Conservation (phyloP, 2,888 invertebrate species). For the Tridacna crocea region DNA sequence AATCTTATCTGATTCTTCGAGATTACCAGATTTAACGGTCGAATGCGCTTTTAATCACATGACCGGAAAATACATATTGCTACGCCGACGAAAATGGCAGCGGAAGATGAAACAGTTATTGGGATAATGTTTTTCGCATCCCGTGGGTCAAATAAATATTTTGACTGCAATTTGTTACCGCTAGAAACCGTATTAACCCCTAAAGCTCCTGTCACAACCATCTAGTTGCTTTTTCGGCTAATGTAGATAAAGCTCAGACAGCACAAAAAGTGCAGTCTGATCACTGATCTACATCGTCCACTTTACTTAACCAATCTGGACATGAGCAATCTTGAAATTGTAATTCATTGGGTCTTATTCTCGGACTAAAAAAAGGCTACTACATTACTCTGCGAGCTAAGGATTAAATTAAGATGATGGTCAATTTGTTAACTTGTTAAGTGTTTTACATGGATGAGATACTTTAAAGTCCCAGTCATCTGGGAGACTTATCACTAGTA, state of each 20-base stretch:
- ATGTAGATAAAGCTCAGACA: too few relatives aligned
- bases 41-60: constrained; percentile 12
- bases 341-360: too few relatives aligned
- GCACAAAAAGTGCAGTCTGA: too few relatives aligned
- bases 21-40: constrained; percentile 22
- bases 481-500: too few relatives aligned
- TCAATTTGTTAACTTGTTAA: constrained; percentile 18
- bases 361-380: too few relatives aligned
- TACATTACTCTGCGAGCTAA: too few relatives aligned
- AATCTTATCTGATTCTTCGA: constrained; percentile 25
- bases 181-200: neutral
- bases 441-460: constrained; percentile 19
- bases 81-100: constrained; percentile 23
- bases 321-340: too few relatives aligned
- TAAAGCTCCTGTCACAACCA: neutral
- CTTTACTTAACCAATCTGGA: too few relatives aligned
- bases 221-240: too few relatives aligned
- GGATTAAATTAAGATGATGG: neutral
- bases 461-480: neutral
- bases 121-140: constrained; percentile 21
- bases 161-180: constrained; percentile 16
- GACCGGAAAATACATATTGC: constrained; percentile 29
- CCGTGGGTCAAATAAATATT: constrained; percentile 27
- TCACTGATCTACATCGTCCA: too few relatives aligned
- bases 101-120: constrained; percentile 17